Conservation (phyloP, 2,888 invertebrate genomes). For the Epinotia ramella region DNA sequence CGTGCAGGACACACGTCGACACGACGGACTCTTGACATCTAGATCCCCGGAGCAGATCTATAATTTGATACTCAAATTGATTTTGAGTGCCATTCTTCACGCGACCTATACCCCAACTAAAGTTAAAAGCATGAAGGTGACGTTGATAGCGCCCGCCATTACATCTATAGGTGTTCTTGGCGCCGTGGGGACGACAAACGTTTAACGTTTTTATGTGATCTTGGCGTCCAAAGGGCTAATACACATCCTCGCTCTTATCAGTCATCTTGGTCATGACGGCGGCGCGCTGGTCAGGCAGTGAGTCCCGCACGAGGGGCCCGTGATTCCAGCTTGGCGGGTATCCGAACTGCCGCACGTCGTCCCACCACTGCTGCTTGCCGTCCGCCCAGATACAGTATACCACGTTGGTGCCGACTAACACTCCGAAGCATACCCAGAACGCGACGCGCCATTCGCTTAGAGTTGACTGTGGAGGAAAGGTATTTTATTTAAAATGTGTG, state of each 20-base stretch:
- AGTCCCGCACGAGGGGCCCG: slow-evolving; percentile 50
- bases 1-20: too few relatives aligned
- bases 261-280: slow-evolving; percentile 46
- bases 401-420: slow-evolving; percentile 83
- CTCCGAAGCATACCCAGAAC: slow-evolving; percentile 87
- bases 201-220: too few relatives aligned
- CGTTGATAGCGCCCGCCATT: too few relatives aligned
- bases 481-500: neutral
- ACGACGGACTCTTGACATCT: too few relatives aligned
- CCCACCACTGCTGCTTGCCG: slow-evolving; percentile 87
- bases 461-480: slow-evolving; percentile 62
- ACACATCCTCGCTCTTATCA: slow-evolving; percentile 5
- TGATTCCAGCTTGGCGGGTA: slow-evolving; percentile 58
- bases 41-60: too few relatives aligned
- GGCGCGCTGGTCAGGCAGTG: slow-evolving; percentile 51
- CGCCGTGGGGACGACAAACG: too few relatives aligned
- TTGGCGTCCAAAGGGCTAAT: neutral
- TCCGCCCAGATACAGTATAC: slow-evolving; percentile 85
- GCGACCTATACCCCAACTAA: too few relatives aligned
- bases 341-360: slow-evolving; percentile 70
- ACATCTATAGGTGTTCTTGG: too few relatives aligned
- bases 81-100: too few relatives aligned
- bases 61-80: too few relatives aligned
- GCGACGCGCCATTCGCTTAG: slow-evolving; percentile 82
- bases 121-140: too few relatives aligned